Evolutionary conservation across 2,888 invertebrate genomes (phyloP), one percentile per base, ranked within the genome.

Genomic region (Cristatella mucedo): DNA sequence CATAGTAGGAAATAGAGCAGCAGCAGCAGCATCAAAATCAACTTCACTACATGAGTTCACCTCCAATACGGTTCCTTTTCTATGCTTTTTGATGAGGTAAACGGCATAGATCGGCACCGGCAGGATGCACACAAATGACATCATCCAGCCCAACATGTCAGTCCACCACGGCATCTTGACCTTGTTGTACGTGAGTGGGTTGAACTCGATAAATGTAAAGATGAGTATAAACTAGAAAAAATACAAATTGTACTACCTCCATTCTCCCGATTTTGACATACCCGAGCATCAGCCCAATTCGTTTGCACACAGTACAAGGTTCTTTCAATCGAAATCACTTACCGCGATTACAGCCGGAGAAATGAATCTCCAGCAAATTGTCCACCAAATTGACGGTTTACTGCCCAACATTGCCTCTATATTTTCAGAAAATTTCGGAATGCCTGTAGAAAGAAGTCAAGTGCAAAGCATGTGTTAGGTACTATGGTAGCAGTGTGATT

Each of bases 161-260:
- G 81, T 79, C 72, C 78, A 80, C 9, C 57, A 46, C 0, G 82
- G 82, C 59, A 80, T 83, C 7, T 59, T 56, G 52, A 80, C 77
- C 39, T 68, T 68, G 31, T 73, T 76, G 54, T 80, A 82, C 4
- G 62, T 53, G 0, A 78, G 75, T 1, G 76, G 61, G 15, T 68
- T 60, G 70, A 78, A 78, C 46, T 76, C 74, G 4, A 70, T 60
- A 68, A 80, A 76, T 40, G 79, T 77, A 61, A 82, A 82, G 5
- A 73, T 66, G 45, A 83, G 72, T 37, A 83, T 76, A 21, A 68
- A 74, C 82, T 82, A 66, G n/a, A 68, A 55, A 40, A 44, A 43
- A n/a, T n/a, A n/a, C n/a, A n/a, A n/a, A n/a, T n/a, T n/a, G n/a
- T n/a, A n/a, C n/a, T n/a, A n/a, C n/a, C n/a, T n/a, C n/a, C n/a